Base-by-base conservation (phyloP, 2,113 vertebrate genomes). In the Etheostoma spectabile region DNA sequence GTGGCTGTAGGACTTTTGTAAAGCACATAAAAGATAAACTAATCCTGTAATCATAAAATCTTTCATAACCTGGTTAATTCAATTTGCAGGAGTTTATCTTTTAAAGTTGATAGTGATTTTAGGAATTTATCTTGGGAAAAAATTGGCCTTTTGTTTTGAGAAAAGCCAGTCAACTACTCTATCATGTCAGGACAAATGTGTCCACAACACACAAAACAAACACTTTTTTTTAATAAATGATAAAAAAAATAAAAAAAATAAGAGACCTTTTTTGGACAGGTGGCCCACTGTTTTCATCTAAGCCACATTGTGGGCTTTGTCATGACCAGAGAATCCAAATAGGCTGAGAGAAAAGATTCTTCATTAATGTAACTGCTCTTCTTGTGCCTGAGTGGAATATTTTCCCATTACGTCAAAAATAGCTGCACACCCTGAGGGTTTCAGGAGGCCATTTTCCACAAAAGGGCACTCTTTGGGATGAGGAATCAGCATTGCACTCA, bases 201-300 rank as follows among this genome's bases (percentile, higher is more conserved):
- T 83, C 48, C 35, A 66, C 51, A 69, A 69, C 56, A 45, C 63
- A 72, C 66, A 74, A 59, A 38, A 67, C 38, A 68, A n/a, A 83
- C 46, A 67, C 61, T 60, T 62, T 21, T 14, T 6, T 38, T 64
- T 79, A 70, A 83, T 49, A 72, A 90, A 91, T 82, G 30, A 30
- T 3, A 30, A 30, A 30, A 30, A 4, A 30, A 27, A 27, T 1
- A 27, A 88, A 86, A 89, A n/a, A n/a, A n/a, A n/a, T 49, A 76
- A 33, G 22, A 0, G 45, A 77, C 79, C 86, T 48, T 92, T 87
- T 94, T 93, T 92, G 76, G 83, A 94, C 90, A 94, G 92, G 91
- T 94, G 92, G 89, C 52, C 27, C 35, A 65, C 82, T 75, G 33
- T 66, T 83, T 82, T 71, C 59, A 82, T 81, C 67, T 15, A 22